Conservation (phyloP, 2,888 invertebrate genomes). For the Andrena flavipes region DNA sequence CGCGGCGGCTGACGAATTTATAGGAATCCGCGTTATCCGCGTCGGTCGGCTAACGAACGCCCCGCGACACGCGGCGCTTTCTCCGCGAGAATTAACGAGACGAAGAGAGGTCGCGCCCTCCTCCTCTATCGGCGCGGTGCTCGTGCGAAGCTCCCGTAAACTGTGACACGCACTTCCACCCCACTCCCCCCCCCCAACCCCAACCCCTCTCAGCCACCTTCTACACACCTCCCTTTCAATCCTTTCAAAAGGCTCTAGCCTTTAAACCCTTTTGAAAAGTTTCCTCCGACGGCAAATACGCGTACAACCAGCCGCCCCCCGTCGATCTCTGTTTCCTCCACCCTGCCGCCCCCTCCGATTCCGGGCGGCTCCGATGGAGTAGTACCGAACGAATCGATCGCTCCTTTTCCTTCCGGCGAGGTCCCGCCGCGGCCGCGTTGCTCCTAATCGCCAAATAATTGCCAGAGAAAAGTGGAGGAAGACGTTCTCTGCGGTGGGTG, state of each 20-base stretch:
- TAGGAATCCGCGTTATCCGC: slow-evolving; percentile 44
- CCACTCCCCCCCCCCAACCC: not conserved
- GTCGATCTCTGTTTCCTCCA: too few species aligned
- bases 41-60: slow-evolving; percentile 41
- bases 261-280: slow-evolving; percentile 29
- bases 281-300: slow-evolving; percentile 33
- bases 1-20: slow-evolving; percentile 35
- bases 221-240: slow-evolving; percentile 35
- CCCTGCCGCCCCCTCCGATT: not conserved
- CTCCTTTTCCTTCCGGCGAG: not conserved
- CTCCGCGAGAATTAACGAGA: slow-evolving; percentile 38
- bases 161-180: slow-evolving; percentile 38
- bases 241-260: slow-evolving; percentile 34
- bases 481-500: slow-evolving; percentile 11
- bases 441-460: slow-evolving; percentile 48
- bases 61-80: slow-evolving; percentile 5
- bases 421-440: not conserved
- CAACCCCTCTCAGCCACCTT: slow-evolving; percentile 7
- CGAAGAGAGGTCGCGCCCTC: not conserved
- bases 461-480: slow-evolving; percentile 22
- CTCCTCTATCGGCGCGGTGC: slow-evolving; percentile 21
- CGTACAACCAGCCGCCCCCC: slow-evolving; percentile 18
- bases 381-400: slow-evolving; percentile 5
- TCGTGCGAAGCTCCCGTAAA: slow-evolving; percentile 20
- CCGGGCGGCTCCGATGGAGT: not conserved